Base-by-base conservation (phyloP, 1,140 invertebrate species). In the Calycopis cecrops region DNA sequence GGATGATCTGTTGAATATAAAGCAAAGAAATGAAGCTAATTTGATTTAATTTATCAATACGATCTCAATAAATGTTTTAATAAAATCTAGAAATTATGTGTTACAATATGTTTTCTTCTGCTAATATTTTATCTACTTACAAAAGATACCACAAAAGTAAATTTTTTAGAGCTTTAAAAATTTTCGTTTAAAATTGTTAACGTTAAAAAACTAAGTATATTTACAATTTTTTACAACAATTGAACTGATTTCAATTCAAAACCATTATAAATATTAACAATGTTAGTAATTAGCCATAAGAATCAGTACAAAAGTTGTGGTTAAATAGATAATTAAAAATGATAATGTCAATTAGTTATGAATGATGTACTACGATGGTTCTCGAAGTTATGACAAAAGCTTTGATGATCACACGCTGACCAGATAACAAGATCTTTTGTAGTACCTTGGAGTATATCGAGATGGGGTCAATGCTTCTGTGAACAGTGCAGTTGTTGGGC, bases 391-490 rank as follows among this genome's bases (percentile, higher is more conserved):
- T 77, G 70, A 69, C 60, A 64, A 17, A 81, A 74, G 79, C 77
- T 44, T 69, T 62, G 64, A 69, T 76, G 69, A 76, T 57, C 58
- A 63, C 59, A 58, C 51, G 64, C 37, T 62, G 56, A 49, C 50
- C 60, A 50, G 52, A 62, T 63, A 62, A 50, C 14, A 59, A 60
- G 65, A 62, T 76, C 81, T 88, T 89, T 89, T 89, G 89, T 89
- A 90, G 89, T 90, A 90, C 89, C 90, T 91, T 89, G 85, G 65
- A 42, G 80, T 80, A 73, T 80, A 79, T 73, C 83, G 76, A 78
- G 85, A 79, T 67, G 81, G 74, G 67, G 76, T 81, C 72, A 87
- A 84, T 60, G 84, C 79, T 74, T 83, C 79, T 63, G 79, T 88
- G 68, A 77, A 79, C 52, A 76, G 80, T 81, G 85, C 79, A 68